phyloP scores from a whole-genome alignment of 1,140 invertebrate species.

The Lasioglossum baleicum region DNA sequence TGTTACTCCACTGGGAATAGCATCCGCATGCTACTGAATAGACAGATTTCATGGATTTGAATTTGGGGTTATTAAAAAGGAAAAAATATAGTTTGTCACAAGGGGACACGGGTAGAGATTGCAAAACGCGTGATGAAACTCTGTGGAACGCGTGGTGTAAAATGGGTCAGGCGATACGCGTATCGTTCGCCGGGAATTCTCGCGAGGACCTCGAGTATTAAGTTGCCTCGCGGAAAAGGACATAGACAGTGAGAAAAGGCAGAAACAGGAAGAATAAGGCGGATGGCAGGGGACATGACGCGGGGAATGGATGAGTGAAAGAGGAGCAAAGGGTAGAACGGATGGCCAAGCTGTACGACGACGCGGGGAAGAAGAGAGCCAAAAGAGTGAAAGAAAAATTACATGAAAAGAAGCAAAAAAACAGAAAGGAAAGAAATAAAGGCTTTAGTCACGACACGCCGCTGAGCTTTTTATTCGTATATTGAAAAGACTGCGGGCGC shows the following conservation, averaged over 20 bases:
- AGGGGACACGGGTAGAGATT: too few species aligned
- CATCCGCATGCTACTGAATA: too few species aligned
- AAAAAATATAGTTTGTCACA: too few species aligned
- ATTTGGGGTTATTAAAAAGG: too few species aligned
- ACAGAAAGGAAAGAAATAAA: neutral
- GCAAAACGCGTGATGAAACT: constrained; percentile 2
- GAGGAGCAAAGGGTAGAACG: neutral
- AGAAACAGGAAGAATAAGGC: neutral
- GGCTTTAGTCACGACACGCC: neutral
- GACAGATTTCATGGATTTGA: too few species aligned
- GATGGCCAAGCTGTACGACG: too few species aligned
- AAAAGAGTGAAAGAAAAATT: neutral
- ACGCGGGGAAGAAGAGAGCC: neutral
- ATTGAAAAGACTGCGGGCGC: constrained; percentile 22
- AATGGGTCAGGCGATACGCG: constrained; percentile 50
- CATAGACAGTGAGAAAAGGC: neutral
- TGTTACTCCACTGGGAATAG: too few species aligned
- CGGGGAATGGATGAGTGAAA: neutral
- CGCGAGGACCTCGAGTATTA: constrained; percentile 46
- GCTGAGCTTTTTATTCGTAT: constrained; percentile 32
- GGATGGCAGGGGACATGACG: neutral
- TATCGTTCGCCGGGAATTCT: constrained; percentile 48
- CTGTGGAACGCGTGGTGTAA: constrained; percentile 32
- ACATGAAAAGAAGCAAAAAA: too few species aligned
- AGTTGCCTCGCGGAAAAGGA: constrained; percentile 14